Evolutionary conservation across 2,888 invertebrate species (phyloP).

Genomic region (Balanococcus diminutus): DNA sequence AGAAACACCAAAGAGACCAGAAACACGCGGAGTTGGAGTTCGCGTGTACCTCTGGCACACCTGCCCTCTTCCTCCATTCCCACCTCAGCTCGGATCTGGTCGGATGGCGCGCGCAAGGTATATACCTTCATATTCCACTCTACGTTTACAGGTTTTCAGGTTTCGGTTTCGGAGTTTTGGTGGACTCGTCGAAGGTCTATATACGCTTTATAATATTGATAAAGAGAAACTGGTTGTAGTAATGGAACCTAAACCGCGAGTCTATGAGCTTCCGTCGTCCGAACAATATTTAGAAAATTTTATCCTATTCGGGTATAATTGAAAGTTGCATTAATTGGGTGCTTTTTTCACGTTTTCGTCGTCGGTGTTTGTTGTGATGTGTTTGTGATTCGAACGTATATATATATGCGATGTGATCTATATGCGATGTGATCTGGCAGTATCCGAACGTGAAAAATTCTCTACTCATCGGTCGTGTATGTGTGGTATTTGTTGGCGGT

Average conservation of each 20-base stretch:
- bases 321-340: neutral
- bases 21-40: neutral
- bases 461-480: neutral
- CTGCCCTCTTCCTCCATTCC: constrained; percentile 18
- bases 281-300: neutral
- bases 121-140: constrained; percentile 12
- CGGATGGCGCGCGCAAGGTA: constrained; percentile 24
- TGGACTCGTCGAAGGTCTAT: neutral
- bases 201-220: neutral
- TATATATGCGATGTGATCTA: neutral
- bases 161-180: constrained; percentile 20
- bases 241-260: constrained; percentile 20
- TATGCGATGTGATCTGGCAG: too few species aligned
- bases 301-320: neutral
- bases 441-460: neutral
- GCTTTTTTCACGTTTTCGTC: neutral
- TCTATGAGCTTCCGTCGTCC: neutral
- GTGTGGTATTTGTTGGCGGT: neutral
- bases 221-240: constrained; percentile 37
- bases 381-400: neutral
- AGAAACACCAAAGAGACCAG: neutral
- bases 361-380: neutral
- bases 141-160: constrained; percentile 21
- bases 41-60: constrained; percentile 2
- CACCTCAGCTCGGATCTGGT: neutral